phyloP scores from a whole-genome alignment of 2,113 vertebrate genomes.

The Pseudopodoces humilis region DNA sequence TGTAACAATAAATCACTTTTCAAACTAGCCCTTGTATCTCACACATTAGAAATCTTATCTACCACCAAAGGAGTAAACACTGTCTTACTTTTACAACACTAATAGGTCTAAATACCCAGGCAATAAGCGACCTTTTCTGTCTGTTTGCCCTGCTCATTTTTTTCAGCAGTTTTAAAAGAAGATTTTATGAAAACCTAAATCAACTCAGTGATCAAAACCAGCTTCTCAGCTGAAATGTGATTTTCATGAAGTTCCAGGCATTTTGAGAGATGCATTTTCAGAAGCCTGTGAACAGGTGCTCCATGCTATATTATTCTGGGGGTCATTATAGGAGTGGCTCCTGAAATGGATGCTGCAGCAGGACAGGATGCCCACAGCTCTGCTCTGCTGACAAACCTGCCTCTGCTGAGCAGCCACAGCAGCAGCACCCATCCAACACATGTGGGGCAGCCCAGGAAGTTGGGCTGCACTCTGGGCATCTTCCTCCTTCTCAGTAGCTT shows the following conservation, averaged over 20 bases:
- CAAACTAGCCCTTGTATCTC: neutral
- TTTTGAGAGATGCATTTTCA: neutral
- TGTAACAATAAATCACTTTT: neutral
- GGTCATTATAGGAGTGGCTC: neutral
- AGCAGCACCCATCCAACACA: neutral
- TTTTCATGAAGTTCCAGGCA: neutral
- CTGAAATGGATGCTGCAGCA: neutral
- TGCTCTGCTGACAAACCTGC: neutral
- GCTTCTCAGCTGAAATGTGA: neutral
- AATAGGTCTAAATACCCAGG: neutral
- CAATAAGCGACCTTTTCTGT: neutral
- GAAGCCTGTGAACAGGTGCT: neutral
- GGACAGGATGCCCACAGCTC: neutral
- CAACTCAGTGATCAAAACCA: neutral
- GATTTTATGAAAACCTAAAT: neutral
- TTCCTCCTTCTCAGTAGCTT: neutral
- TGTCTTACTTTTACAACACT: neutral
- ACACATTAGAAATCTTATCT: neutral
- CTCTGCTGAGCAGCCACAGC: neutral
- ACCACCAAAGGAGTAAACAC: neutral
- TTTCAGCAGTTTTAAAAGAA: neutral
- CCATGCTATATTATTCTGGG: neutral
- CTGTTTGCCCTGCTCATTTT: neutral
- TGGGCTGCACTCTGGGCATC: rapidly evolving
- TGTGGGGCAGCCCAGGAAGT: rapidly evolving